Base-by-base conservation (phyloP, 2,888 invertebrate genomes). In the Ornithoptera priamus region DNA sequence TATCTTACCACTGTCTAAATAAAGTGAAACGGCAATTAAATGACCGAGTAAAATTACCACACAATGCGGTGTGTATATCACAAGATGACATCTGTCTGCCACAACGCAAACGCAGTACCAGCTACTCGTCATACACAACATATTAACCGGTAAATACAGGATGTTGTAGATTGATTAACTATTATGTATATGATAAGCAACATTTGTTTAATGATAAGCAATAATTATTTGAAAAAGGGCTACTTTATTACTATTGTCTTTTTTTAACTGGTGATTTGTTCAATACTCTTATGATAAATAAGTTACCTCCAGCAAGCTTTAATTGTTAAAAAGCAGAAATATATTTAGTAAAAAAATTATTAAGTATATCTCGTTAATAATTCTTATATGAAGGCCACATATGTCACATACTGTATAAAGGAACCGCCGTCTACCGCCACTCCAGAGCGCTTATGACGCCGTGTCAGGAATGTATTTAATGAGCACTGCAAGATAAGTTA, bases 61-160 rank as follows among this genome's bases (percentile, higher is more conserved):
- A 92, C 90, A 92, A 90, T 91, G 87, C 86, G 88, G 79, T 77
- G 84, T 82, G 87, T 91, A 88, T 88, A 89, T 90, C 89, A 88
- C 86, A 81, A 83, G 85, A 90, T 90, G 92, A 89, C 90, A 85
- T 80, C 77, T 80, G 81, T 78, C 80, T 78, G 80, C 82, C 85
- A 82, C 81, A 79, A 79, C 77, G 79, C 74, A 75, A 76, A 76
- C 77, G 77, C 79, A 77, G 77, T 75, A 72, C 81, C 79, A 83
- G 75, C 82, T 80, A 82, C 86, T 80, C 83, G 78, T 90, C 89
- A 89, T 89, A 89, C 81, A 78, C 79, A 73, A 77, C 79, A 80
- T 79, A 77, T 71, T 70, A 70, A 67, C 56, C 63, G 60, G 64
- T 18, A 20, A 42, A 20, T 15, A 71, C 65, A 71, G 70, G 67